Conservation (phyloP, 2,113 vertebrate species). For the Syngnathoides biaculeatus region DNA sequence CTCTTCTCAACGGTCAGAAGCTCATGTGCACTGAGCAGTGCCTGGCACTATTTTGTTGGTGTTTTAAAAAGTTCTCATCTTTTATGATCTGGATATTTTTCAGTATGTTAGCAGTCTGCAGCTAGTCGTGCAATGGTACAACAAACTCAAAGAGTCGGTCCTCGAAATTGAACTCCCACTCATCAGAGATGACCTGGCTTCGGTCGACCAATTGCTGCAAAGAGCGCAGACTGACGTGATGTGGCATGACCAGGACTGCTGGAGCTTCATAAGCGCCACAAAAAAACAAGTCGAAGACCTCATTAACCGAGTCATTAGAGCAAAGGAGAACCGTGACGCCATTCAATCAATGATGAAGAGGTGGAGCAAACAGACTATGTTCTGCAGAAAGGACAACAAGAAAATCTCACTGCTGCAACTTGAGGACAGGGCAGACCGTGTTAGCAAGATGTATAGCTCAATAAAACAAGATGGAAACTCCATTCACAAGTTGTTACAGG, state of each 20-base stretch:
- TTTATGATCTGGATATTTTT: constrained; percentile 12
- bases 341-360: constrained; percentile 70
- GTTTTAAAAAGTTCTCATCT: background rate
- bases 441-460: constrained; percentile 67
- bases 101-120: constrained; percentile 76
- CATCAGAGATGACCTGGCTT: constrained; percentile 64
- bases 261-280: constrained; percentile 68
- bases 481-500: constrained; percentile 75
- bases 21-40: background rate
- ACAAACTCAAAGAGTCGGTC: constrained; percentile 72
- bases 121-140: constrained; percentile 74
- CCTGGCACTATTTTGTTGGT: background rate
- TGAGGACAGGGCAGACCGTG: constrained; percentile 70
- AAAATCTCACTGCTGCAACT: constrained; percentile 67
- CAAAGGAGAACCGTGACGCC: constrained; percentile 68
- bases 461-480: constrained; percentile 70
- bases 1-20: constrained; percentile 75
- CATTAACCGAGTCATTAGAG: constrained; percentile 59
- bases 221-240: constrained; percentile 61
- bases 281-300: constrained; percentile 61
- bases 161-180: constrained; percentile 77
- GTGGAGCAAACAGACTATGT: constrained; percentile 72
- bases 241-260: constrained; percentile 70
- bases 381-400: constrained; percentile 74
- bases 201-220: constrained; percentile 64